Base-by-base conservation (phyloP, 1,140 invertebrate species). In the Adoxophyes honmai region DNA sequence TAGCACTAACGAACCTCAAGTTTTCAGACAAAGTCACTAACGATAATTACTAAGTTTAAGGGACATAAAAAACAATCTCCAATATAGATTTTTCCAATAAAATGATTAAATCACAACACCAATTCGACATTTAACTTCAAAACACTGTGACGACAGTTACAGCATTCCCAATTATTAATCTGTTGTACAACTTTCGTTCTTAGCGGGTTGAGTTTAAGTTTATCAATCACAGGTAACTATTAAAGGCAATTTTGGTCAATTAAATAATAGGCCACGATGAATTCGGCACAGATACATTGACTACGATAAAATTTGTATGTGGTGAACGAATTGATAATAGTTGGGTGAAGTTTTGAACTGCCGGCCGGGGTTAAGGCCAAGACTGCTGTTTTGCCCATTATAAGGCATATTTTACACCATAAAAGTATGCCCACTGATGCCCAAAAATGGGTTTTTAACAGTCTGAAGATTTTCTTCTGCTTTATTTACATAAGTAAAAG, bases 231-330 rank as follows among this genome's bases (percentile, higher is more conserved):
- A n/a, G n/a, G n/a, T 38, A 14, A n/a, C 42, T 39, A 75, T 69
- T 73, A 71, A 52, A 36, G 57, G 48, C 73, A 73, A 79, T 79
- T 77, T 77, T 64, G 65, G 68, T 64, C 74, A 81, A 81, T 78
- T 75, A 77, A 73, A 80, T 59, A 58, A 75, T 72, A 65, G 63
- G 53, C 61, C 55, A 60, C 51, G 55, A 15, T 37, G 52, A 54
- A 52, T 62, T 48, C 48, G 57, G 57, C 57, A 58, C 58, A 67
- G 59, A 51, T 44, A 53, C 37, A 59, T 63, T 60, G 60, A 57
- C 54, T 33, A 16, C 36, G 42, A 48, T 59, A 48, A 48, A 48
- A 21, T 11, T 37, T 51, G 33, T 58, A 65, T 14, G 39, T 44
- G 68, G 63, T 64, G 66, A 66, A 68, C 74, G 74, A 77, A 77